These are phyloP conservation scores for Paralvinella palmiformis DNA, from an alignment of 1,140 invertebrate genomes.

Conservation along the genomic window DNA sequence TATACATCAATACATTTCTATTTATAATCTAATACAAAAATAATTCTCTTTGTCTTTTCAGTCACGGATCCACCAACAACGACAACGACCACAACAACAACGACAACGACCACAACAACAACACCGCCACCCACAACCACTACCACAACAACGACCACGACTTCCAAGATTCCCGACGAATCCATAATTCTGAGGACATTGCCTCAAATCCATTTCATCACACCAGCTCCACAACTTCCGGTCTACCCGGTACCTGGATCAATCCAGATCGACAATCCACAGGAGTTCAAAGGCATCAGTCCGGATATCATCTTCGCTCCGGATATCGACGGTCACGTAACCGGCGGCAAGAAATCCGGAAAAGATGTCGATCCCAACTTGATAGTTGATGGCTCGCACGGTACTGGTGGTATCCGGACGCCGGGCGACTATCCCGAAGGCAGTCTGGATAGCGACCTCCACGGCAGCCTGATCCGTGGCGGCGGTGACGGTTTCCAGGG, in stretches of 20 bases:
- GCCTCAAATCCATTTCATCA: background rate
- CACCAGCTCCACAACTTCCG: background rate
- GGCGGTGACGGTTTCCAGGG: too few species aligned
- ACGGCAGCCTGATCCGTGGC: too few species aligned
- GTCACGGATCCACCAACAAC: slow-evolving; percentile 12
- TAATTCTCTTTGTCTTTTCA: background rate
- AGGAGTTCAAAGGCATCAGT: background rate
- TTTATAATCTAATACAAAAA: background rate
- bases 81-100: slow-evolving; percentile 7
- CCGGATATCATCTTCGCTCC: background rate
- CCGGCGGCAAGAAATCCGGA: too few species aligned
- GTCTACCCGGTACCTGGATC: background rate
- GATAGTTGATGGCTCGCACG: too few species aligned
- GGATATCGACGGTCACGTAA: background rate
- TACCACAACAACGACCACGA: background rate
- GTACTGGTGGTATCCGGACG: too few species aligned
- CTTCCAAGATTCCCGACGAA: background rate
- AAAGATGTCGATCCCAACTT: too few species aligned
- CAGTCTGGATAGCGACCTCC: too few species aligned
- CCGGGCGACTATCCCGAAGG: too few species aligned
- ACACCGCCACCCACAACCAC: background rate
- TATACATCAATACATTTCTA: too few species aligned
- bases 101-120: background rate
- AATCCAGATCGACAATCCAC: background rate
- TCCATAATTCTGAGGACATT: background rate